Base-by-base conservation (phyloP, 2,113 vertebrate genomes). In the Emydura subglobosa region DNA sequence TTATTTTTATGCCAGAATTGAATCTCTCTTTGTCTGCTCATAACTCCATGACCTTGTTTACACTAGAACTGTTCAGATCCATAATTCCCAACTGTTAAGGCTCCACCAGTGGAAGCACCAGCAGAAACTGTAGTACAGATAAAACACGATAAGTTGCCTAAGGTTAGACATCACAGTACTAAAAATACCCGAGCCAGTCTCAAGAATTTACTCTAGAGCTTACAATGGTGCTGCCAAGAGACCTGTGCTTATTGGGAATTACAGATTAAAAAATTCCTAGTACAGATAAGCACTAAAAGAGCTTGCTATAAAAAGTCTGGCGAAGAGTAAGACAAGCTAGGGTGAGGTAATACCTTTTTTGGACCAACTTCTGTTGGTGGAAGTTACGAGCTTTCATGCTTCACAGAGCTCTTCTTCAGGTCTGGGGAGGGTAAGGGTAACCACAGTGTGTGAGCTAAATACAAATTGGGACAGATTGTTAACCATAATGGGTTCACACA, bases 31-130 rank as follows among this genome's bases (percentile, higher is more conserved):
- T 88, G 49, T 79, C 54, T 49, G 50, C 10, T 72, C 59, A 51
- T 89, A 90, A 78, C 29, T 86, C 93, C 39, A 65, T 13, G 14
- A 85, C 50, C 55, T 5, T 1, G 34, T 11, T 51, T 65, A 76
- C 65, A 34, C 10, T 44, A 10, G 29, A 96, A 88, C 80, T 31
- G 82, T 21, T 87, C 1, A 0, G 21, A 83, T 89, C 29, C 21
- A 17, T 87, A 51, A 55, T 0, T 42, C 0, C 0, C n/a, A 89
- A 82, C 3, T 61, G 25, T n/a, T 82, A 4, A 65, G 11, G 27
- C 5, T 50, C 87, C 59, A 68, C 1, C 0, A 74, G 4, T 29
- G 83, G 29, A 39, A 65, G 44, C 17, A 16, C 22, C 25, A 59
- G 5, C 10, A 5, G 59, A 83, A 83, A 78, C 10, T 80, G 5